Evolutionary conservation across 2,797 vertebrate genomes (phyloP), one percentile per base, ranked within the genome.

Genomic region (Acanthopagrus latus): DNA sequence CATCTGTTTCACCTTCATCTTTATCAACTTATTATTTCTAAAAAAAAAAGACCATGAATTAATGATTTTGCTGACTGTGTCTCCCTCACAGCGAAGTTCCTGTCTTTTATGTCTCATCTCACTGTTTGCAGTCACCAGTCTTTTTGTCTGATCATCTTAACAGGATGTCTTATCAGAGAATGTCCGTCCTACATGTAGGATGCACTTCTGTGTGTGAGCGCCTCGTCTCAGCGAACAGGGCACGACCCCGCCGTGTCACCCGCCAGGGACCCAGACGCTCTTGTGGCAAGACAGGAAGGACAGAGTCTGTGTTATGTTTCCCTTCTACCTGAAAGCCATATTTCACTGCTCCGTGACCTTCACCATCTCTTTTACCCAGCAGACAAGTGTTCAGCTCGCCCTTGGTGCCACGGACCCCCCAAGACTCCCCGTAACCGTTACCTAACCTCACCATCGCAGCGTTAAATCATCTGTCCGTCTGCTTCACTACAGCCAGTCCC

Each of bases 221-320:
- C 89, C 88, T 94, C 52, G 72, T 95, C 93, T 92, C 90, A 92
- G 94, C 80, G 4, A 46, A 64, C 52, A 74, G 95, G 94, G 88
- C 95, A 18, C 51, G 96, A 96, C 96, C 96, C 93, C 73, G 66
- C 20, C 6, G 14, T 96, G 95, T 96, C 94, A 90, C 93, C 91
- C 94, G 48, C 91, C 82, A 3, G 94, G 94, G 92, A 95, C 89
- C 84, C 50, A 94, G 94, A 93, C 91, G 76, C 93, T 95, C 92
- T 92, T 89, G 71, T 70, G 86, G 89, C 33, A 89, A 64, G 84
- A 85, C 95, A 95, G 94, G 94, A 95, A 96, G 94, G 86, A 92
- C 90, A 91, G 87, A 91, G 95, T 93, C 95, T 96, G 94, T 94
- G 94, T 95, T 95, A 82, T 93, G 95, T 93, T 96, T 95, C 81